These are phyloP conservation scores for Drosophila setifemur DNA, from an alignment of 1,140 invertebrate species.

Conservation along the genomic window DNA sequence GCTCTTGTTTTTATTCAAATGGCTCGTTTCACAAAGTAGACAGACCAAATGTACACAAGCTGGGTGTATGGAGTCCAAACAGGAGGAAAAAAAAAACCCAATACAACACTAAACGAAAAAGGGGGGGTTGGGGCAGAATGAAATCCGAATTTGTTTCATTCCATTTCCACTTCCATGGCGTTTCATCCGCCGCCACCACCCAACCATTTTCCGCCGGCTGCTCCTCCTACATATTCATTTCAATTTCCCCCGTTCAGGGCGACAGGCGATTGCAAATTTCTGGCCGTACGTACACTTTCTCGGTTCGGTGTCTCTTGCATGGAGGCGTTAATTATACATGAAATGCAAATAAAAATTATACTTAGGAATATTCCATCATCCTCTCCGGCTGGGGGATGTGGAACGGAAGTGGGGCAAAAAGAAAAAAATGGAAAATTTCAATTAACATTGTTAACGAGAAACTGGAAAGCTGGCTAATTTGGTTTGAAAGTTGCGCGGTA, in stretches of 20 bases:
- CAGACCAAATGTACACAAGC: constrained; percentile 57
- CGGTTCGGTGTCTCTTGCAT: constrained; percentile 29
- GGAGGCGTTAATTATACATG: constrained; percentile 78
- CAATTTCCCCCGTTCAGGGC: constrained; percentile 47
- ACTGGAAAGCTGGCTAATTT: constrained; percentile 23
- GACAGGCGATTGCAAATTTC: constrained; percentile 56
- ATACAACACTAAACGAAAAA: constrained; percentile 13
- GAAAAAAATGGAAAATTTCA: constrained; percentile 32
- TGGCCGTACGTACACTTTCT: constrained; percentile 20
- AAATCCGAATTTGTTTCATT: constrained; percentile 77
- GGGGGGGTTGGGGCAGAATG: constrained; percentile 29
- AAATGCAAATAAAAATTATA: constrained; percentile 76
- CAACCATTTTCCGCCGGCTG: neutral
- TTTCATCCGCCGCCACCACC: neutral
- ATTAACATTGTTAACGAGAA: constrained; percentile 42
- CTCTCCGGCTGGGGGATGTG: neutral
- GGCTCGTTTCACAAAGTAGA: constrained; percentile 70
- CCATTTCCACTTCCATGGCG: constrained; percentile 73
- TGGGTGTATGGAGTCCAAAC: constrained; percentile 13
- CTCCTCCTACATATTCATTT: constrained; percentile 36
- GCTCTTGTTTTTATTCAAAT: constrained; percentile 46
- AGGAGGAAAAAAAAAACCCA: neutral
- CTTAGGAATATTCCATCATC: constrained; percentile 64
- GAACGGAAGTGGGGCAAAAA: neutral
- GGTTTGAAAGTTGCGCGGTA: constrained; percentile 15